A percentile compares a stretch with the other conserved stretches of the same genome.
These are phyloP conservation scores for Gymnoscelis rufifasciata DNA, from an alignment of 2,888 invertebrate genomes.

Conservation along the genomic window DNA sequence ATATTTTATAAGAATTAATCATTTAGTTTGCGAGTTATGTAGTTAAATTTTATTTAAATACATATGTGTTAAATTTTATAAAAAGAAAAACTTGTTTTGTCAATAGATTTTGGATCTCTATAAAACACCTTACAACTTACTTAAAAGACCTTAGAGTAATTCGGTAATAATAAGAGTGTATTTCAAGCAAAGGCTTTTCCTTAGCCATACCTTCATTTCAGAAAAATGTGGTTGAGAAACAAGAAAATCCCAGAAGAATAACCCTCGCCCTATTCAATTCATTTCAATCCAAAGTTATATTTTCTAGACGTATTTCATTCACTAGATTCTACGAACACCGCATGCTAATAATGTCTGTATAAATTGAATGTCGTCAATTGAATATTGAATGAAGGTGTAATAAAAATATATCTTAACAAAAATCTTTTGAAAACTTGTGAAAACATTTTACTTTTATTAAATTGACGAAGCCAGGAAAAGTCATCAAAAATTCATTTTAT, in stretches of 20 bases:
- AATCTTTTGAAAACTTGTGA: constrained; percentile 15
- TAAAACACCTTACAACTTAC: too few species aligned
- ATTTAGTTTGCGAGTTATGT: too few species aligned
- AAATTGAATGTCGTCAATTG: constrained; percentile 10
- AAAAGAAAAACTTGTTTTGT: too few species aligned
- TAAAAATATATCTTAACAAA: constrained; percentile 3
- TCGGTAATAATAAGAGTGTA: too few species aligned
- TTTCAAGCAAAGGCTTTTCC: too few species aligned
- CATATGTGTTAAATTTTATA: too few species aligned
- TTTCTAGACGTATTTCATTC: background rate
- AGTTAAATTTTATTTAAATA: too few species aligned
- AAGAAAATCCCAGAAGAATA: background rate
- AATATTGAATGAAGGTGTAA: constrained; percentile 16
- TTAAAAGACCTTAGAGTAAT: too few species aligned
- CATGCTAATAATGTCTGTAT: constrained; percentile 3
- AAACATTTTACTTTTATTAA: constrained; percentile 16
- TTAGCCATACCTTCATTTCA: too few species aligned
- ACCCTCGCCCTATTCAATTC: background rate
- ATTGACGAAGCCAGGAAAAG: constrained; percentile 8
- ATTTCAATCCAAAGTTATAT: background rate
- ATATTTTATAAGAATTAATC: too few species aligned
- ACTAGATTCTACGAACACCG: background rate
- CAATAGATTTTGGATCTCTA: too few species aligned
- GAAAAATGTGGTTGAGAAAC: too few species aligned
- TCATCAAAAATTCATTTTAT: constrained; percentile 12